Conservation (phyloP, 2,797 vertebrate species). For the Dipus sagitta region DNA sequence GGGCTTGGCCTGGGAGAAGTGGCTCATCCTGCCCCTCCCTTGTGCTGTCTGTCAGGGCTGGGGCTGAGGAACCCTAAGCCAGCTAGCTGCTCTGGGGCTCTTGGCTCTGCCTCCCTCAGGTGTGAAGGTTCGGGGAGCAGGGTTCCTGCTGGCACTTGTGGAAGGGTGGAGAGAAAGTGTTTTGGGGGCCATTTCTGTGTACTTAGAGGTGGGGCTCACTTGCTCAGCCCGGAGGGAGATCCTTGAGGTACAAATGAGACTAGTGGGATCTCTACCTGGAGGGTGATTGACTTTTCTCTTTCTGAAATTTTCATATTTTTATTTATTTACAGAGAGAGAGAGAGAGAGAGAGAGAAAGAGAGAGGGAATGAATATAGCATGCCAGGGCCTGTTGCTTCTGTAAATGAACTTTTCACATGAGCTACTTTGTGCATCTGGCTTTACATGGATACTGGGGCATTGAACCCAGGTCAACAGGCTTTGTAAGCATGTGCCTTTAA, state of each 20-base stretch:
- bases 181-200: not conserved
- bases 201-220: not conserved
- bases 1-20: not conserved
- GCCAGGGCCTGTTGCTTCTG: no score
- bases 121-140: not conserved
- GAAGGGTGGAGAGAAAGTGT: not conserved
- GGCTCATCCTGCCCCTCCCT: not conserved
- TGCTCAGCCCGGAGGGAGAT: not conserved
- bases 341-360: no score
- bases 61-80: not conserved
- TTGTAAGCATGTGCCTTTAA: no score
- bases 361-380: no score
- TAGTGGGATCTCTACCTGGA: not conserved
- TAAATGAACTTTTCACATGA: no score
- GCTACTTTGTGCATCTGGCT: no score
- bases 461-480: no score
- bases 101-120: not conserved
- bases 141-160: fast-evolving
- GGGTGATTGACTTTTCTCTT: not conserved
- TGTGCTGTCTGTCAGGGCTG: not conserved
- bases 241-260: not conserved
- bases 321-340: no score
- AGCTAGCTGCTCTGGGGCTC: not conserved
- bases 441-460: no score
- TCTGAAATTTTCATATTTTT: no score